Evolutionary conservation across 2,113 vertebrate genomes (phyloP).

Genomic region (Girardinichthys multiradiatus): DNA sequence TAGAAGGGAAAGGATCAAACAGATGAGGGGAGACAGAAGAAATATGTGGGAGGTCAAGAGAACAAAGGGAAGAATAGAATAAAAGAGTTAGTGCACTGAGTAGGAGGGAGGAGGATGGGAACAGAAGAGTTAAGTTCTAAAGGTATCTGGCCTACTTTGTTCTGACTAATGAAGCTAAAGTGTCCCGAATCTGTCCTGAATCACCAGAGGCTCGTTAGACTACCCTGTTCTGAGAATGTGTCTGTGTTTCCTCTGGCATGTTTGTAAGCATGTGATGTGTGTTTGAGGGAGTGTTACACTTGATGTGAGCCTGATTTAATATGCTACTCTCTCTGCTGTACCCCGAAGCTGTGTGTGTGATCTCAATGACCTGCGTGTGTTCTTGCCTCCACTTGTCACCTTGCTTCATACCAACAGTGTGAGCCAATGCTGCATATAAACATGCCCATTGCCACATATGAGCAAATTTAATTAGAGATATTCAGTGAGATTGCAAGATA

Average conservation of each 20-base stretch:
- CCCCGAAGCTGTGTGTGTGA: conserved; percentile 40
- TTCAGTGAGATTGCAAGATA: neutral
- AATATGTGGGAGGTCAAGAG: conserved; percentile 44
- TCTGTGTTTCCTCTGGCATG: conserved; percentile 36
- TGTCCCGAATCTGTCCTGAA: conserved; percentile 80
- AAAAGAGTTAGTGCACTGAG: conserved; percentile 15
- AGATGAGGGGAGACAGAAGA: conserved; percentile 25
- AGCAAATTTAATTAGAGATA: neutral
- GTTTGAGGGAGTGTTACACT: conserved; percentile 25
- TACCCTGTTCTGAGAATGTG: conserved; percentile 37
- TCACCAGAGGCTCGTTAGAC: conserved; percentile 62
- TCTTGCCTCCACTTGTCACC: conserved; percentile 42
- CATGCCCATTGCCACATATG: conserved; percentile 24
- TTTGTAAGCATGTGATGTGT: conserved; percentile 37
- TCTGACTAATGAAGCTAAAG: conserved; percentile 78
- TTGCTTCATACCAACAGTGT: conserved; percentile 27
- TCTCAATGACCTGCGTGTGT: conserved; percentile 33
- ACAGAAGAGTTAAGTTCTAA: conserved; percentile 45
- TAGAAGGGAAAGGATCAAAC: conserved; percentile 40
- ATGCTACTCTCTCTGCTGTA: conserved; percentile 58
- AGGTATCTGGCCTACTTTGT: conserved; percentile 80
- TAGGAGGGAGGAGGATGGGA: conserved; percentile 23
- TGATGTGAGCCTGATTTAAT: conserved; percentile 54
- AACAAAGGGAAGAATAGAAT: conserved; percentile 34
- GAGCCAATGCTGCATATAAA: conserved; percentile 14